phyloP scores from a whole-genome alignment of 2,113 vertebrate genomes.

The Zosterops lateralis region DNA sequence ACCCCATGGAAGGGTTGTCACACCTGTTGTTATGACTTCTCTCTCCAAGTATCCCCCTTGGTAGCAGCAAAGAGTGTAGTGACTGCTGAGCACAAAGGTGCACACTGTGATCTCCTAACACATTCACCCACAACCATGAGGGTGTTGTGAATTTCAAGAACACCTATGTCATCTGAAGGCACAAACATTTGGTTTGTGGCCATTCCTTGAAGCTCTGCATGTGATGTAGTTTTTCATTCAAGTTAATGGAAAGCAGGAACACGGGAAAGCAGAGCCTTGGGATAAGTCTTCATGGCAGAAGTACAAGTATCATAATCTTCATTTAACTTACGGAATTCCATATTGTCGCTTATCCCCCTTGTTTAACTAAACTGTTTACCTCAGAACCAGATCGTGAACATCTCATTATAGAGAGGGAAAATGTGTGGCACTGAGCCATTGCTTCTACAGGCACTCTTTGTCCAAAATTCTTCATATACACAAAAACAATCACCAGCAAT shows the following conservation, averaged over 20 bases:
- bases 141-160: accelerated
- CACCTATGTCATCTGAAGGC: accelerated
- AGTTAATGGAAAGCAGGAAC: not conserved
- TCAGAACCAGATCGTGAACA: not conserved
- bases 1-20: conserved; percentile 81
- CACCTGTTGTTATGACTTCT: conserved; percentile 73
- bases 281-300: not conserved
- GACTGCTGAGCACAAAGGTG: accelerated
- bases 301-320: not conserved
- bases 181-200: accelerated
- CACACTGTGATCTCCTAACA: accelerated
- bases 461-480: not conserved
- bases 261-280: not conserved
- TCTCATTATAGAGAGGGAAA: not conserved
- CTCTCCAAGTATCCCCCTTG: no score
- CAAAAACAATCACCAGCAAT: not conserved
- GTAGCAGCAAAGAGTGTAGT: accelerated
- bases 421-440: accelerated
- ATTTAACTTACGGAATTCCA: not conserved
- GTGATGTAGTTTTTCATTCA: not conserved
- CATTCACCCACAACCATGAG: accelerated
- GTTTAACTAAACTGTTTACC: not conserved
- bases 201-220: not conserved
- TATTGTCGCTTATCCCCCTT: not conserved
- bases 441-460: not conserved